These are phyloP conservation scores for Rhinella marina DNA, from an alignment of 2,797 vertebrate genomes.

Conservation along the genomic window DNA sequence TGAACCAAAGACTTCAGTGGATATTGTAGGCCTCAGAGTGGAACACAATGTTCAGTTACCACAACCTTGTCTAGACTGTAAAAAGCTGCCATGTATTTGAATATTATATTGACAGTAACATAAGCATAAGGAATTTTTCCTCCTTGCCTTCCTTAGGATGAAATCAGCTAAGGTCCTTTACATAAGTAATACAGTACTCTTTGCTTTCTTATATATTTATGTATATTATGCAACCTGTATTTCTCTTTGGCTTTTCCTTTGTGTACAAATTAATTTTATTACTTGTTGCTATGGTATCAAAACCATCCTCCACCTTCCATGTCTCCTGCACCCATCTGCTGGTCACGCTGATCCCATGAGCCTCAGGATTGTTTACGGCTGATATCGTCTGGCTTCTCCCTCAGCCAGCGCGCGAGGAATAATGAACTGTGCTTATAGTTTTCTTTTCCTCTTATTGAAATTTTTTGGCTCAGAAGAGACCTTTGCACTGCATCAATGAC, in stretches of 20 bases:
- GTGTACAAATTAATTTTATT: constrained; percentile 12
- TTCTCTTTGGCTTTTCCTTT: background rate
- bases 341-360: constrained; percentile 32
- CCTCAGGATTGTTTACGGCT: constrained; percentile 23
- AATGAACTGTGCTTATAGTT: constrained; percentile 48
- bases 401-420: background rate
- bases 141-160: too few species aligned
- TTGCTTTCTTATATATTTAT: background rate
- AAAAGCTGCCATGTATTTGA: too few species aligned
- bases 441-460: constrained; percentile 17
- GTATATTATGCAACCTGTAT: background rate
- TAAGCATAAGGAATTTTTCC: too few species aligned
- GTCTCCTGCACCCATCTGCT: constrained; percentile 16
- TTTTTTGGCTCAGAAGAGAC: constrained; percentile 19
- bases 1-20: too few species aligned
- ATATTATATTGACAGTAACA: too few species aligned
- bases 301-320: background rate
- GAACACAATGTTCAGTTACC: too few species aligned
- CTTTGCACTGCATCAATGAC: constrained; percentile 9
- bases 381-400: background rate
- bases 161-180: too few species aligned
- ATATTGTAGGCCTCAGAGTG: too few species aligned
- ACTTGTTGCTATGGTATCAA: constrained; percentile 46
- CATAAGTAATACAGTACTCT: background rate
- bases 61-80: too few species aligned